Evolutionary conservation across 1,140 invertebrate genomes (phyloP).

Genomic region (Notospermus geniculatus): DNA sequence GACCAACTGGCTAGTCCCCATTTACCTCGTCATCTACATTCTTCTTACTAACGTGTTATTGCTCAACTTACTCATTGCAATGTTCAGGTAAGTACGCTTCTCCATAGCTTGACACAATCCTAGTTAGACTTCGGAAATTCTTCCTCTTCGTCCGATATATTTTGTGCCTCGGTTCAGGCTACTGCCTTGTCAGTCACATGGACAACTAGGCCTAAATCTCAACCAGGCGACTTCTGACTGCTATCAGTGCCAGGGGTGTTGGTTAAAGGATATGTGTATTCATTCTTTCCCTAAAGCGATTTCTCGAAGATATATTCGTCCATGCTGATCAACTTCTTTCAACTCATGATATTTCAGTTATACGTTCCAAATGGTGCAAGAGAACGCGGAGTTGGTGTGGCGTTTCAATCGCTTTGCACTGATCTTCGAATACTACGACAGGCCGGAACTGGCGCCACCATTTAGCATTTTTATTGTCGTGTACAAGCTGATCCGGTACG

Average conservation of each 20-base stretch:
- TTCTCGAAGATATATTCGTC: too few species aligned
- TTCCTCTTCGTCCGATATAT: too few species aligned
- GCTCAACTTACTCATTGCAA: conserved; percentile 58
- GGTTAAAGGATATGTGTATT: too few species aligned
- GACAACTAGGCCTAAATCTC: too few species aligned
- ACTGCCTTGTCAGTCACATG: too few species aligned
- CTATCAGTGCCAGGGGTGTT: too few species aligned
- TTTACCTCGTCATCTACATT: conserved; percentile 54
- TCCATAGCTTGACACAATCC: too few species aligned
- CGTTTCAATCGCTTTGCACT: conserved; percentile 57
- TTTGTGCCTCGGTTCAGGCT: too few species aligned
- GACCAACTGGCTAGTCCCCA: conserved; percentile 48
- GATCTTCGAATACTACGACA: conserved; percentile 53
- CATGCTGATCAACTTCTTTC: too few species aligned
- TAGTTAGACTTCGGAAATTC: too few species aligned
- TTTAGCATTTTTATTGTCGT: conserved; percentile 45
- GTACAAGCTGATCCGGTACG: not conserved
- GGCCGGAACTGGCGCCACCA: conserved; percentile 51
- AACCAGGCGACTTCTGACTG: too few species aligned
- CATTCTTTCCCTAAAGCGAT: too few species aligned
- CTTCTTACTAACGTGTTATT: conserved; percentile 57
- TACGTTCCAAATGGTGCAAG: conserved; percentile 56
- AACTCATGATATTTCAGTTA: conserved; percentile 44
- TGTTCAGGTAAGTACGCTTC: conserved; percentile 52
- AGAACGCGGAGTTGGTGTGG: conserved; percentile 57